Evolutionary conservation across 2,888 invertebrate genomes (phyloP), one percentile per base, ranked within the genome.

Genomic region (Watsonalla cultraria): DNA sequence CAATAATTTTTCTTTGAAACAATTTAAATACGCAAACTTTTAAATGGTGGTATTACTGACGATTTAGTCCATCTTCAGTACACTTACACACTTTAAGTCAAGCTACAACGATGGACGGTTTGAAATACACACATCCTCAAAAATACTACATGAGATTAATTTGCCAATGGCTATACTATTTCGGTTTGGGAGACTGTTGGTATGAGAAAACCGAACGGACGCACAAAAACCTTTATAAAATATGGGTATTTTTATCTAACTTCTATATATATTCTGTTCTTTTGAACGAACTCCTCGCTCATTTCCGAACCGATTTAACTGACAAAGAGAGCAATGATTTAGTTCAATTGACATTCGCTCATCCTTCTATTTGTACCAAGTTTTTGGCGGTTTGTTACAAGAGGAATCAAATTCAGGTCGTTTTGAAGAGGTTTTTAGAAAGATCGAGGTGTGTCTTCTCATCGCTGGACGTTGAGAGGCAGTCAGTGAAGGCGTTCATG

Each of bases 161-260:
- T 24, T 81, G 79, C 57, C 60, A 56, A 46, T 15, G 62, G 4
- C 60, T 82, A 4, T 80, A 69, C 60, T 74, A 65, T 15, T 56
- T 77, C 2, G 84, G 82, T 0, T 55, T 77, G 34, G 80, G 80
- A 0, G 66, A 76, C 7, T 73, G 68, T 49, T 82, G 82, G 83
- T 80, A 79, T 52, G 78, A 79, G 55, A 56, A 64, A 15, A 51
- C 45, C 0, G 54, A 59, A n/a, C 53, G 59, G 34, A 55, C 51
- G 2, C 52, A 62, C 5, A 67, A 64, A 46, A 52, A 55, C 5
- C 4, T 76, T 0, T 82, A 82, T 48, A 56, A 46, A 0, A 9
- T 68, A 0, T 84, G 81, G 78, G 60, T 59, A 7, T 7, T 62
- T 0, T n/a, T 77, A 1, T 56, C 74, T 0, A 80, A 83, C 52